These are phyloP conservation scores for Phoebastria nigripes DNA, from an alignment of 2,797 vertebrate genomes.

Conservation along the genomic window DNA sequence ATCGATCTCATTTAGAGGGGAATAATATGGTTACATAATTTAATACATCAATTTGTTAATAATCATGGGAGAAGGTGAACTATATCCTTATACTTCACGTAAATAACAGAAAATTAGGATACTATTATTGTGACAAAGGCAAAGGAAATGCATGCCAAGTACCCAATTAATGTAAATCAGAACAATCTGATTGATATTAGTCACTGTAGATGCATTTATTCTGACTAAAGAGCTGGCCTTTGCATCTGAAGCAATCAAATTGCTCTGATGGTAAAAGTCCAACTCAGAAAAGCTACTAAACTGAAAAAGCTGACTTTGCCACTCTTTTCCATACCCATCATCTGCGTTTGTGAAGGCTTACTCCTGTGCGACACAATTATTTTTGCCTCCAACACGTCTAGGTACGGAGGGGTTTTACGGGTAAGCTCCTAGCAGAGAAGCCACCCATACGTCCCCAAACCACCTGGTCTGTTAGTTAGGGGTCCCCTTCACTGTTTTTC, in stretches of 20 bases:
- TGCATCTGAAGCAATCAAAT: not conserved
- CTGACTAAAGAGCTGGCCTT: not conserved
- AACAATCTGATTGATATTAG: not conserved
- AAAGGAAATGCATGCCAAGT: not conserved
- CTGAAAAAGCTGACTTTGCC: not conserved
- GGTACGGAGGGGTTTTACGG: not conserved
- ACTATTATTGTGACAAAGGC: not conserved
- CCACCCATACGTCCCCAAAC: fast-evolving
- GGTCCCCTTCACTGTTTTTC: not conserved
- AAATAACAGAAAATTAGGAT: slow-evolving; percentile 16
- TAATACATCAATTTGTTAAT: not conserved
- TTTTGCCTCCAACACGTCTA: not conserved
- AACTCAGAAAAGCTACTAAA: not conserved
- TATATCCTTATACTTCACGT: not conserved
- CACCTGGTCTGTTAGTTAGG: not conserved
- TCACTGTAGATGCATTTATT: not conserved
- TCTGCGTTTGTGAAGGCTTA: fast-evolving
- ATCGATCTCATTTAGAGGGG: not conserved
- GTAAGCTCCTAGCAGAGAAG: not conserved
- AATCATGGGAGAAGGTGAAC: not conserved
- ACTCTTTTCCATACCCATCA: not conserved
- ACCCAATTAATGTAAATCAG: not conserved
- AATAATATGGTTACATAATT: not conserved
- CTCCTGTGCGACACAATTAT: fast-evolving
- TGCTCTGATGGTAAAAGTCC: not conserved